phyloP scores from a whole-genome alignment of 2,797 vertebrate genomes.

The Mallotus villosus region DNA sequence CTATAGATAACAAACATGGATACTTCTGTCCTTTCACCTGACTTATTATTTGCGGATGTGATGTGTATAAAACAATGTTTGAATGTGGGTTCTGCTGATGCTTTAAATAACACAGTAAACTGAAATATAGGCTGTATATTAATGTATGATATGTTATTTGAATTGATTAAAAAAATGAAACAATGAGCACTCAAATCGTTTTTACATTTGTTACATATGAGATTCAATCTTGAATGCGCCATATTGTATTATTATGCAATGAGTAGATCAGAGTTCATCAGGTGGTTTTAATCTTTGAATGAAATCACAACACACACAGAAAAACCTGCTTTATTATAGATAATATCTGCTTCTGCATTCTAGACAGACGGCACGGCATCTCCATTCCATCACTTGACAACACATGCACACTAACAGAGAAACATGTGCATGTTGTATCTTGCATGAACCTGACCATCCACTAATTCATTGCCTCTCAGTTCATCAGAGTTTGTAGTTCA shows the following conservation, averaged over 20 bases:
- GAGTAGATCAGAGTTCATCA: not conserved
- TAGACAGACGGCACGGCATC: not conserved
- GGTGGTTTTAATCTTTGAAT: not conserved
- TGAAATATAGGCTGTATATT: not conserved
- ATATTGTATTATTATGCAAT: not conserved
- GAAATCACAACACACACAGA: too few relatives aligned
- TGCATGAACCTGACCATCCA: not conserved
- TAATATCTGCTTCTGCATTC: constrained; percentile 4
- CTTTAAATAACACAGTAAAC: not conserved
- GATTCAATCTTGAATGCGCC: not conserved
- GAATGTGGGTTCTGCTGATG: not conserved
- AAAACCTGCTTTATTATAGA: not conserved
- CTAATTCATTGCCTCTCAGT: not conserved
- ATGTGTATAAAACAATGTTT: not conserved
- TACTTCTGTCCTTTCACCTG: too few relatives aligned
- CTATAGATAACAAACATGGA: too few relatives aligned
- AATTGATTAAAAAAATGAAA: too few relatives aligned
- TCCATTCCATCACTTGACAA: too few relatives aligned
- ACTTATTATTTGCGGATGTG: too few relatives aligned
- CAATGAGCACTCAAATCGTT: too few relatives aligned
- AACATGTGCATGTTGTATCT: not conserved
- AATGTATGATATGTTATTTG: not conserved
- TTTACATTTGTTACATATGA: not conserved
- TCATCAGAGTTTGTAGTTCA: not conserved
- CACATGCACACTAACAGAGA: not conserved